Evolutionary conservation across 2,888 invertebrate species (phyloP).

Genomic region (Andrena haemorrhoa): DNA sequence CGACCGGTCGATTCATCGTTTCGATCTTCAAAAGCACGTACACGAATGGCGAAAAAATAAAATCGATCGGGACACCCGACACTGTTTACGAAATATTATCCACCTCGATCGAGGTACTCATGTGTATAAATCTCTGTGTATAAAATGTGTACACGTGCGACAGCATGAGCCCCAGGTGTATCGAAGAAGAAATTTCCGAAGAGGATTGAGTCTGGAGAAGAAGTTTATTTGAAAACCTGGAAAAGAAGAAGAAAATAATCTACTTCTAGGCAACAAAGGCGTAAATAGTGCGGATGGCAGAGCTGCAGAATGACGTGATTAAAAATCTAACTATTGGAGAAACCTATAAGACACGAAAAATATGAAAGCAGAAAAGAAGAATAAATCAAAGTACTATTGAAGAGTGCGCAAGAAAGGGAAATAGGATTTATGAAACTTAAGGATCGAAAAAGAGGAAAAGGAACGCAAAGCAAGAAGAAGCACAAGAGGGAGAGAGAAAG

Average conservation of each 20-base stretch:
- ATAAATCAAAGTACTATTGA: neutral
- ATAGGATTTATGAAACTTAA: neutral
- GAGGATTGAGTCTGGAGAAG: neutral
- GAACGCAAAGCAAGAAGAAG: neutral
- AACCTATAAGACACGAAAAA: neutral
- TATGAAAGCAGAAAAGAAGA: neutral
- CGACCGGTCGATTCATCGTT: conserved; percentile 3
- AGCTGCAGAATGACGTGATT: too few relatives aligned
- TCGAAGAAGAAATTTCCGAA: conserved; percentile 14
- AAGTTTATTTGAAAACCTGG: neutral
- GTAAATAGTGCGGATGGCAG: too few relatives aligned
- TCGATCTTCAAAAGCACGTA: conserved; percentile 33
- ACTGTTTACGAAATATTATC: conserved; percentile 71
- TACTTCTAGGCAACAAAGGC: neutral
- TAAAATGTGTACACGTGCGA: conserved; percentile 51
- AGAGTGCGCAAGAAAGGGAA: neutral
- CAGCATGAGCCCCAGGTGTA: neutral
- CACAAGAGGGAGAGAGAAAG: conserved; percentile 5
- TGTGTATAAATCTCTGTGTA: conserved; percentile 35
- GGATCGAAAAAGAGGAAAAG: conserved; percentile 5
- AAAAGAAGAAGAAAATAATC: neutral
- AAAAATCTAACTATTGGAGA: too few relatives aligned
- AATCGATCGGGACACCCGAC: conserved; percentile 59
- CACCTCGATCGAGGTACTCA: conserved; percentile 56
- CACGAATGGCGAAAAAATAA: conserved; percentile 43